Base-by-base conservation (phyloP, 2,888 invertebrate genomes). In the Diloba caeruleocephala region DNA sequence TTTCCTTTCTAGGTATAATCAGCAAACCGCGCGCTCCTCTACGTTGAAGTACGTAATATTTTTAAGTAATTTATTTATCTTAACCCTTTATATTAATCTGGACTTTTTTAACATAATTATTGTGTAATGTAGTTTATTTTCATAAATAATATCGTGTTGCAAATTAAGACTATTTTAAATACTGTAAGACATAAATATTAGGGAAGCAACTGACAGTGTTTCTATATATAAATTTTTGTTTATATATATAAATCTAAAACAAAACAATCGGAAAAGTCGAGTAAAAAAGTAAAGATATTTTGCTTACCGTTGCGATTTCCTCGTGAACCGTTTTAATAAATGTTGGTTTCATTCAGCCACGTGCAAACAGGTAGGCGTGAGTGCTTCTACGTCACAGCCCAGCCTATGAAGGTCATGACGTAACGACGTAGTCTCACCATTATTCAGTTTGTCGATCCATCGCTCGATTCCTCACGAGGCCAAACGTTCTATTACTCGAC, bases 1-100 rank as follows among this genome's bases (percentile, higher is more conserved):
- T 92, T 92, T 91, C 89, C 88, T 90, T 92, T 92, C 92, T 92
- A 92, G 92, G 92, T 92, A 92, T 92, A 92, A 90, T 87, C 92
- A 92, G 87, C 92, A 90, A 90, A 88, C 88, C 87, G 91, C 89
- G 87, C 91, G 92, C 85, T 85, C 90, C 78, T 90, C 92, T 87
- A 90, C 91, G 88, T 85, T 92, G 74, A 92, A 92, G 92, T 92
- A 92, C 92, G 92, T 92, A 92, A 89, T 78, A 77, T 70, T 84
- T 61, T 84, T 73, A 57, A 73, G 41, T 57, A 39, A 76, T 82
- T 81, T 77, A 72, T 77, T 78, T 71, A 71, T 74, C 72, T 74
- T 79, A 61, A 59, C 71, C 56, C 62, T 53, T 51, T 14, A 51
- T 59, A 26, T 44, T 56, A 39, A 57, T 42, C 44, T 54, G 42